Conservation (phyloP, 1,140 invertebrate genomes). For the Brachionus rotundiformis region DNA sequence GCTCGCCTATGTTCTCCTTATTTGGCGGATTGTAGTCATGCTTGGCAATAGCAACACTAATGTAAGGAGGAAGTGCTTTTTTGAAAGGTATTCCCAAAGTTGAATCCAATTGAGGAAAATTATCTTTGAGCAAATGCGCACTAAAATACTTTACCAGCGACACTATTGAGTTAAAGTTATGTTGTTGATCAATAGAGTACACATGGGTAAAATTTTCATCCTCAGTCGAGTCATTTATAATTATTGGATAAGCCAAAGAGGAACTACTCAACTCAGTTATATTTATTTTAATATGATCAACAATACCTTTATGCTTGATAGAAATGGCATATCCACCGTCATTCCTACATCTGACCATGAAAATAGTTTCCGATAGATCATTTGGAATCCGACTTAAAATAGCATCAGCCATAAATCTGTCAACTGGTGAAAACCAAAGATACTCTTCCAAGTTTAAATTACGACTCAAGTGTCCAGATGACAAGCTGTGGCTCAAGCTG, state of each 20-base stretch:
- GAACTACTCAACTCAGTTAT: conserved; percentile 20
- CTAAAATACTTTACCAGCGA: conserved; percentile 41
- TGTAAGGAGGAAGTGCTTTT: conserved; percentile 1
- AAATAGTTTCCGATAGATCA: conserved; percentile 27
- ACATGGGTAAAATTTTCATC: not conserved
- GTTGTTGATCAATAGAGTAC: conserved; percentile 49
- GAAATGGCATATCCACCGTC: conserved; percentile 49
- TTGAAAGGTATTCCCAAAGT: conserved; percentile 33
- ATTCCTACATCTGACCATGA: conserved; percentile 44
- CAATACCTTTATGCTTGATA: conserved; percentile 47
- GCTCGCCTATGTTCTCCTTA: conserved; percentile 19
- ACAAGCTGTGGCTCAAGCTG: not conserved
- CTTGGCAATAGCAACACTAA: conserved; percentile 10
- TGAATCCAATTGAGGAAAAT: conserved; percentile 49
- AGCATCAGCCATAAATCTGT: conserved; percentile 23
- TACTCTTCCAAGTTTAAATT: conserved; percentile 8
- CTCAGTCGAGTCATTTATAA: not conserved
- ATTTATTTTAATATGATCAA: conserved; percentile 52
- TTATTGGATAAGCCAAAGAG: not conserved
- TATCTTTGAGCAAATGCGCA: conserved; percentile 23
- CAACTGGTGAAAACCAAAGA: conserved; percentile 45
- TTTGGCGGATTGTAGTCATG: conserved; percentile 28
- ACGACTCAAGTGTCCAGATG: not conserved
- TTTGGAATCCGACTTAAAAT: conserved; percentile 37
- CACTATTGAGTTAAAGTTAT: conserved; percentile 41